A percentile compares a stretch with the other conserved stretches of the same genome.
Evolutionary conservation across 2,888 invertebrate species (phyloP).

Genomic region (Beris morrisii): DNA sequence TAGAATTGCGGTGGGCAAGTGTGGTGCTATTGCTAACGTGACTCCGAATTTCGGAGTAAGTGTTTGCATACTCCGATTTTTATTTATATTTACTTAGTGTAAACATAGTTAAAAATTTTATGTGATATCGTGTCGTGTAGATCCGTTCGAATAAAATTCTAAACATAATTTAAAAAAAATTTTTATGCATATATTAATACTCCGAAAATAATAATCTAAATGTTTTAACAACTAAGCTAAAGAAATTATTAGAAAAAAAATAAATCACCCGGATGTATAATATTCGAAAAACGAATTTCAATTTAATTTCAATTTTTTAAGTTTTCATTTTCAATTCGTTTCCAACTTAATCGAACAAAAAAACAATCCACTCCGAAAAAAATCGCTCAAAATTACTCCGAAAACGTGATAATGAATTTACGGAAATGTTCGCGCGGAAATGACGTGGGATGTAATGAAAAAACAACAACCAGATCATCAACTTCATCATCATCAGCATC

Average conservation of each 20-base stretch:
- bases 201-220: background rate
- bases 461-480: slow-evolving; percentile 7
- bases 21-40: background rate
- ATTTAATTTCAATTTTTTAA: too few species aligned
- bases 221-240: too few species aligned
- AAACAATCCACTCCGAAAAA: background rate
- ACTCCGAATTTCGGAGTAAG: background rate
- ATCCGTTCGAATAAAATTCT: background rate
- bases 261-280: background rate
- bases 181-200: background rate
- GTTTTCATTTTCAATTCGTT: background rate
- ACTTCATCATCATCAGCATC: background rate
- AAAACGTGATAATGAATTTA: slow-evolving; percentile 34
- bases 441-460: slow-evolving; percentile 31
- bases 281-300: background rate
- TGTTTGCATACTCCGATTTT: background rate
- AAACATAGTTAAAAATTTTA: background rate
- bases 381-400: background rate
- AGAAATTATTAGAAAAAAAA: too few species aligned
- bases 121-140: background rate
- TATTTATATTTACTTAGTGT: background rate
- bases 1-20: slow-evolving; percentile 2
- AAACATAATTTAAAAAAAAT: background rate
- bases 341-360: background rate
- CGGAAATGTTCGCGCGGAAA: slow-evolving; percentile 20